Conservation (phyloP, 2,797 vertebrate genomes). For the Acanthurus leucopareius region DNA sequence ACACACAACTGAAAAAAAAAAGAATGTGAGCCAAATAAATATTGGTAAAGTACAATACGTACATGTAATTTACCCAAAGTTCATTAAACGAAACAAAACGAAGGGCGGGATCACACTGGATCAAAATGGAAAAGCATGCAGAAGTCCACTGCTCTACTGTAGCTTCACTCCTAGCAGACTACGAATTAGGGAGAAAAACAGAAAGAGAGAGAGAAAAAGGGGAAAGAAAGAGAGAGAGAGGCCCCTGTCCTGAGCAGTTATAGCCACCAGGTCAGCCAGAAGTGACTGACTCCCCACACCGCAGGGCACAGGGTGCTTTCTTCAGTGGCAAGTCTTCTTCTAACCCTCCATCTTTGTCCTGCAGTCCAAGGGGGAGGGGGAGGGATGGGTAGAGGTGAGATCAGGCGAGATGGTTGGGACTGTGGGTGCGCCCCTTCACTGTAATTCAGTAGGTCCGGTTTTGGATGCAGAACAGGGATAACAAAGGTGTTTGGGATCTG, state of each 20-base stretch:
- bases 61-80: constrained; percentile 76
- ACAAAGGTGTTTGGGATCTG: constrained; percentile 45
- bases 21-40: constrained; percentile 74
- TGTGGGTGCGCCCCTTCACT: constrained; percentile 52
- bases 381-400: constrained; percentile 35
- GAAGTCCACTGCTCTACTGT: constrained; percentile 85
- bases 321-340: constrained; percentile 79
- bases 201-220: constrained; percentile 48
- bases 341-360: constrained; percentile 79
- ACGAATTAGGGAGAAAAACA: constrained; percentile 67
- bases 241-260: constrained; percentile 83
- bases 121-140: constrained; percentile 84
- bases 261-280: constrained; percentile 74
- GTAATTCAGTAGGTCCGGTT: constrained; percentile 64
- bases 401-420: constrained; percentile 57
- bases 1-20: constrained; percentile 64
- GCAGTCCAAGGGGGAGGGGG: constrained; percentile 64
- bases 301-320: constrained; percentile 67
- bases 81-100: constrained; percentile 75
- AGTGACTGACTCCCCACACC: constrained; percentile 65
- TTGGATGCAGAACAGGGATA: constrained; percentile 57
- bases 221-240: constrained; percentile 63
- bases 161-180: constrained; percentile 86
- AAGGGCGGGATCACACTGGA: constrained; percentile 74
- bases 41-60: constrained; percentile 74